Evolutionary conservation across 2,113 vertebrate genomes (phyloP).

Genomic region (Vulpes vulpes): DNA sequence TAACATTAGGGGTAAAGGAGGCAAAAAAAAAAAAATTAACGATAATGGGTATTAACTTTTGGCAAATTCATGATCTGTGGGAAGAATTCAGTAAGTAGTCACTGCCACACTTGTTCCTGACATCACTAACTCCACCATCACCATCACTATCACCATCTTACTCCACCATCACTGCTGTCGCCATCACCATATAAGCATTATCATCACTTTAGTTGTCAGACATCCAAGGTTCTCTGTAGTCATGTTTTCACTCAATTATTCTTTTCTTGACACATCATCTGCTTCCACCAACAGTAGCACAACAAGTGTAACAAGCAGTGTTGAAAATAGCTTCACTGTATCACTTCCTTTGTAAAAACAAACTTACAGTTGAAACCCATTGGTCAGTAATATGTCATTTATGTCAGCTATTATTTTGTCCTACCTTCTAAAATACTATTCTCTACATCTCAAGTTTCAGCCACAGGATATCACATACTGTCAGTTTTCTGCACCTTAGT

Average conservation of each 20-base stretch:
- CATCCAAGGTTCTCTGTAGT: background rate
- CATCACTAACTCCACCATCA: background rate
- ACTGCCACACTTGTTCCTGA: accelerated
- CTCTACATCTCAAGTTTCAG: background rate
- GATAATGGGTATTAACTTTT: background rate
- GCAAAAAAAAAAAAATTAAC: background rate
- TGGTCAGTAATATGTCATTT: background rate
- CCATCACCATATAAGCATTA: accelerated
- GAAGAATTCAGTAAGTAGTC: background rate
- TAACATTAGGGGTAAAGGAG: background rate
- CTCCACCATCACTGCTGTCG: background rate
- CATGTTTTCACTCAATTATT: background rate
- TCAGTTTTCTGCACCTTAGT: background rate
- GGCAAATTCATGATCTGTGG: background rate
- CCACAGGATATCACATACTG: background rate
- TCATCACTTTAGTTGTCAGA: background rate
- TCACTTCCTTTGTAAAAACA: background rate
- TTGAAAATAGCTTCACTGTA: background rate
- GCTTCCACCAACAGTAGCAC: background rate
- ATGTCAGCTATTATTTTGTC: background rate
- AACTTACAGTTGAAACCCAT: background rate
- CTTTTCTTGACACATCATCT: background rate
- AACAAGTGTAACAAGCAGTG: background rate
- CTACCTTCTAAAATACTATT: background rate
- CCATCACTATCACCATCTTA: background rate